These are phyloP conservation scores for Diorhabda elongata DNA, from an alignment of 1,140 invertebrate genomes.

Conservation along the genomic window DNA sequence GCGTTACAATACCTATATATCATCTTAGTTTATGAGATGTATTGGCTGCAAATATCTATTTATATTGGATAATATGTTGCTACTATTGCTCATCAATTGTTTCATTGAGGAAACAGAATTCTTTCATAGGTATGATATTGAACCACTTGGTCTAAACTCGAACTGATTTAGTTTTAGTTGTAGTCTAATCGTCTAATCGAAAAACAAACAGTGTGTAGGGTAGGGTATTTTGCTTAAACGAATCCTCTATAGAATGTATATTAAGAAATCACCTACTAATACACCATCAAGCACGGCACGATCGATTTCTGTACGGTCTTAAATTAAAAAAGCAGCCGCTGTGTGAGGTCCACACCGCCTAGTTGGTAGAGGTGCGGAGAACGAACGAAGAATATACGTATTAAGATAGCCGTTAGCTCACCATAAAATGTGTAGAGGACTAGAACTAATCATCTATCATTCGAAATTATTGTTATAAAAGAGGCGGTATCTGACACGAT, in stretches of 20 bases:
- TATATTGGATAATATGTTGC: too few species aligned
- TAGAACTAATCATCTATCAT: slow-evolving; percentile 21
- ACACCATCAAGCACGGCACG: slow-evolving; percentile 18
- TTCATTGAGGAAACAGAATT: too few species aligned
- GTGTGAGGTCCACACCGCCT: slow-evolving; percentile 27
- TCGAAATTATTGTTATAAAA: slow-evolving; percentile 16
- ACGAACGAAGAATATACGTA: slow-evolving; percentile 16
- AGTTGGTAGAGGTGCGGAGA: slow-evolving; percentile 24
- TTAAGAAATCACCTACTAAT: slow-evolving; percentile 32
- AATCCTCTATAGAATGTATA: slow-evolving; percentile 1
- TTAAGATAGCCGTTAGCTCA: slow-evolving; percentile 15
- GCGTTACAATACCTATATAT: too few species aligned
- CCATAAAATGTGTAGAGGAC: slow-evolving; percentile 14
- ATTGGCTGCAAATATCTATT: too few species aligned
- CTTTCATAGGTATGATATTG: too few species aligned
- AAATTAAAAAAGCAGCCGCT: slow-evolving; percentile 29
- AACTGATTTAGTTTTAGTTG: too few species aligned
- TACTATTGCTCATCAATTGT: too few species aligned
- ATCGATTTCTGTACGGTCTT: slow-evolving; percentile 11
- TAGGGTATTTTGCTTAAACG: too few species aligned
- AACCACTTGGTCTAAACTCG: too few species aligned
- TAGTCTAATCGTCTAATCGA: too few species aligned
- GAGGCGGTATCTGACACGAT: slow-evolving; percentile 12
- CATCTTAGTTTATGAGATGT: too few species aligned
- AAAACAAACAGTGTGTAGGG: too few species aligned